Evolutionary conservation across 2,113 vertebrate species (phyloP).

Genomic region (Numida meleagris): DNA sequence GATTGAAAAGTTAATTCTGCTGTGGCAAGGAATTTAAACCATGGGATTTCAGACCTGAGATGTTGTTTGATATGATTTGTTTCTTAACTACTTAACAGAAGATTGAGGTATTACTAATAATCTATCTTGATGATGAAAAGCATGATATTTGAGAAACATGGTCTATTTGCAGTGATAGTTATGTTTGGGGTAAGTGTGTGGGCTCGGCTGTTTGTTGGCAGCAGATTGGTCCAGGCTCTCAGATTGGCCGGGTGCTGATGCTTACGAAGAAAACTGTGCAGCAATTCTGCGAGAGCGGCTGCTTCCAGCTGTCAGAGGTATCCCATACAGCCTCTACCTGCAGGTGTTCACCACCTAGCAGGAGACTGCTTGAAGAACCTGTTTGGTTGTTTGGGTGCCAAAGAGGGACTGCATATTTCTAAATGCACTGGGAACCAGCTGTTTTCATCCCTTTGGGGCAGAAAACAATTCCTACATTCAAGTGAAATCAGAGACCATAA

Average conservation of each 20-base stretch:
- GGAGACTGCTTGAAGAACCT: not conserved
- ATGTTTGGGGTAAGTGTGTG: not conserved
- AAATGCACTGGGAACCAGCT: not conserved
- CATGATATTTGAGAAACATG: not conserved
- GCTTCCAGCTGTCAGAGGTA: not conserved
- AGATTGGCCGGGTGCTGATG: fast-evolving
- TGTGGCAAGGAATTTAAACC: slow-evolving; percentile 62
- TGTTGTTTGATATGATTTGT: slow-evolving; percentile 84
- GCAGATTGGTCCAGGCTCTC: not conserved
- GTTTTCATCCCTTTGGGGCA: not conserved
- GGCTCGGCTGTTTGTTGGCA: not conserved
- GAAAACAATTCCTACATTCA: not conserved
- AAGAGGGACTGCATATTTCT: not conserved
- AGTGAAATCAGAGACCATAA: not conserved
- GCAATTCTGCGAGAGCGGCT: not conserved
- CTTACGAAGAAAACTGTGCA: not conserved
- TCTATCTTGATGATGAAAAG: not conserved
- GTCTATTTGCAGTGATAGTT: not conserved
- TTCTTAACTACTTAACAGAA: slow-evolving; percentile 78
- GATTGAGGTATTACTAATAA: slow-evolving; percentile 76
- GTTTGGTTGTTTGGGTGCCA: fast-evolving
- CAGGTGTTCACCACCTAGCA: not conserved
- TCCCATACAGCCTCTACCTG: fast-evolving
- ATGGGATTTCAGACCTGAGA: slow-evolving; percentile 83
- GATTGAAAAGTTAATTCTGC: slow-evolving; percentile 60